Conservation (phyloP, 2,113 vertebrate genomes). For the Tricholaema leucomelas region DNA sequence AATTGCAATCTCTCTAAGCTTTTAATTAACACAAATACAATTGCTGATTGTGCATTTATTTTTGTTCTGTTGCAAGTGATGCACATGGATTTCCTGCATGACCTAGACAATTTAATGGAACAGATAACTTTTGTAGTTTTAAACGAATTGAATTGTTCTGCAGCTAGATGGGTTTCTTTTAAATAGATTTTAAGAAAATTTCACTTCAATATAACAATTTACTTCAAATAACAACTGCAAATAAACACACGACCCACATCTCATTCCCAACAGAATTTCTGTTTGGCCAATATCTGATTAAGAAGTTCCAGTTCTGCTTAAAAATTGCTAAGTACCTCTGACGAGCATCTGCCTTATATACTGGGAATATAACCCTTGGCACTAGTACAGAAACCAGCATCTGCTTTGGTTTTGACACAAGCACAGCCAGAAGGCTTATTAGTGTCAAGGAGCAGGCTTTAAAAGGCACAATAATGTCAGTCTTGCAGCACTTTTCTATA, state of each 20-base stretch:
- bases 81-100: not conserved
- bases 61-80: not conserved
- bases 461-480: not conserved
- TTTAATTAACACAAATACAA: not conserved
- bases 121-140: not conserved
- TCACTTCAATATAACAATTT: not conserved
- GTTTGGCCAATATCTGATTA: not conserved
- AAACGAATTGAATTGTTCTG: not conserved
- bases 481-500: not conserved
- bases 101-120: not conserved
- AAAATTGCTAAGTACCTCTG: not conserved
- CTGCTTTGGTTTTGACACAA: not conserved
- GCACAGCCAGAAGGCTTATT: not conserved
- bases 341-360: not conserved
- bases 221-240: not conserved
- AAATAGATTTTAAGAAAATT: not conserved
- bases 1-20: not conserved
- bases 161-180: not conserved
- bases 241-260: not conserved
- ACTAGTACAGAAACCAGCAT: not conserved
- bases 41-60: not conserved
- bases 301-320: not conserved
- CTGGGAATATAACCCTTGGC: not conserved
- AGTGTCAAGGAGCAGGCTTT: not conserved
- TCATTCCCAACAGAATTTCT: not conserved